Evolutionary conservation across 2,797 vertebrate species (phyloP).

Genomic region (Alcedo quadribrachys): DNA sequence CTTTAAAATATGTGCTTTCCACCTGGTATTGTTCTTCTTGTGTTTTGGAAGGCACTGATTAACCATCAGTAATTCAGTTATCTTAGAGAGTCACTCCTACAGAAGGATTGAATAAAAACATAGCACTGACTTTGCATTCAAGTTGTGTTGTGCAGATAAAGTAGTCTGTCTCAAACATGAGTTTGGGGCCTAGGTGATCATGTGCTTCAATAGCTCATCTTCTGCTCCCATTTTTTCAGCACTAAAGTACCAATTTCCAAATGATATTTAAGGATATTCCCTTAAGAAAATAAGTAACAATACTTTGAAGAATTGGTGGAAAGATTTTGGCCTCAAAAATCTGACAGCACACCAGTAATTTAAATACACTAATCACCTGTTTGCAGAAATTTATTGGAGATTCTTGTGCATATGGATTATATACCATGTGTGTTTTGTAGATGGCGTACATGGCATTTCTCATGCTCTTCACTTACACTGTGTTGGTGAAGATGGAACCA

Average conservation of each 20-base stretch:
- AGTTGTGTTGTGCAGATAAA: not conserved
- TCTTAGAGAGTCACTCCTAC: not conserved
- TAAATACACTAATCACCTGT: not conserved
- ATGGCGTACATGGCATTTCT: constrained; percentile 93
- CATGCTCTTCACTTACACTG: constrained; percentile 91
- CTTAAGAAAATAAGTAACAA: not conserved
- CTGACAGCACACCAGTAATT: not conserved
- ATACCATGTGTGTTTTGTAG: constrained; percentile 69
- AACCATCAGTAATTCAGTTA: not conserved
- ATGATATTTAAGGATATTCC: not conserved
- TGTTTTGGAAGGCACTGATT: not conserved
- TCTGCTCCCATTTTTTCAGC: not conserved
- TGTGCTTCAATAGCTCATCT: rapidly evolving
- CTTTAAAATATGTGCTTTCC: not conserved
- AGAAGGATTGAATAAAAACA: not conserved
- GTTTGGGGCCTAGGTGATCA: not conserved
- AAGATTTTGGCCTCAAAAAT: not conserved
- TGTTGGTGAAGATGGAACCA: constrained; percentile 92
- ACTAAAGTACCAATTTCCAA: not conserved
- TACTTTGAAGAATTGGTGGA: not conserved
- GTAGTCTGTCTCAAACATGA: not conserved
- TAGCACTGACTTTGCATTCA: not conserved
- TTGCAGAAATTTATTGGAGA: not conserved
- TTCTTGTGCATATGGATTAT: not conserved
- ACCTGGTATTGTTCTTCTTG: not conserved